Conservation (phyloP, 2,113 vertebrate genomes). For the Danio rerio region DNA sequence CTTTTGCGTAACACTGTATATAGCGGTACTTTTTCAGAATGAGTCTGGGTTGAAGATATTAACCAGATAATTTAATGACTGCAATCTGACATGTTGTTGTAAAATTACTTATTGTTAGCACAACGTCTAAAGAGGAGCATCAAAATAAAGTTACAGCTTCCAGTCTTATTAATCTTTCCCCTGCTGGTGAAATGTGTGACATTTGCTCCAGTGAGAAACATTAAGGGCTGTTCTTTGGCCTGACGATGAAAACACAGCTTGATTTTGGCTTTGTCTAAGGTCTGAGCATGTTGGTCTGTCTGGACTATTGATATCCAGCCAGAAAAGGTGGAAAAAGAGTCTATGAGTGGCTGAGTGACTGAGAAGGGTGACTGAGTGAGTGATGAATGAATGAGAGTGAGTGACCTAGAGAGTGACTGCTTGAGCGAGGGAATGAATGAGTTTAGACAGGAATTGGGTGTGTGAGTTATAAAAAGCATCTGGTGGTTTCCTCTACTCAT, state of each 20-base stretch:
- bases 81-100: too few species aligned
- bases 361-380: background rate
- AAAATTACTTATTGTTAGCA: too few species aligned
- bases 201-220: background rate
- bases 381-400: constrained; percentile 59
- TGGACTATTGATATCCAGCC: background rate
- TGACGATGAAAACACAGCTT: background rate
- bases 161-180: too few species aligned
- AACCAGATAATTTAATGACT: too few species aligned
- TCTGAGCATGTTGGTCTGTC: background rate
- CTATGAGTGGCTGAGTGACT: background rate
- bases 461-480: constrained; percentile 84
- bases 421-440: constrained; percentile 54
- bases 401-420: constrained; percentile 37
- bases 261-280: background rate
- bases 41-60: too few species aligned
- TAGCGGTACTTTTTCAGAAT: too few species aligned
- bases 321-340: too few species aligned
- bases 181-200: background rate
- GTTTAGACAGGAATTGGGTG: constrained; percentile 71
- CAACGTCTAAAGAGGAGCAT: too few species aligned
- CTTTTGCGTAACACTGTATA: too few species aligned
- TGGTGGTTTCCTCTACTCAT: constrained; percentile 72
- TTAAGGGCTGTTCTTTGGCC: background rate
- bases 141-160: too few species aligned